phyloP scores from a whole-genome alignment of 2,113 vertebrate genomes.

The Aleadryas rufinucha region DNA sequence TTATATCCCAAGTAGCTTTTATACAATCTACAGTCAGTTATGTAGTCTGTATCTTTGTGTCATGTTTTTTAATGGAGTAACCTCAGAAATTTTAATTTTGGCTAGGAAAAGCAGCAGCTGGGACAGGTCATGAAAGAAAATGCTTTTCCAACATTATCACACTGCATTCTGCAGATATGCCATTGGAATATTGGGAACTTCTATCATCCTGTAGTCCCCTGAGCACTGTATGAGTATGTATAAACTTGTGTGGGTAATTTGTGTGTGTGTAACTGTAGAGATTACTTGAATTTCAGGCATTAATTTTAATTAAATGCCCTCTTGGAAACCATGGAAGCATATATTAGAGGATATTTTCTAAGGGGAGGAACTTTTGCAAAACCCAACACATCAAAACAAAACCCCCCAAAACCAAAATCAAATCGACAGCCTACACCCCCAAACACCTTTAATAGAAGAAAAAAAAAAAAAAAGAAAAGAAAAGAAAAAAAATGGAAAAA shows the following conservation, averaged over 20 bases:
- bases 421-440: background rate
- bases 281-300: background rate
- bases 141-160: background rate
- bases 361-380: background rate
- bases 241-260: background rate
- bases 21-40: background rate
- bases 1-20: background rate
- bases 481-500: background rate
- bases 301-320: background rate
- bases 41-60: background rate
- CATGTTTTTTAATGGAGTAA: background rate
- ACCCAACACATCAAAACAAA: background rate
- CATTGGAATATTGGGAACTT: background rate
- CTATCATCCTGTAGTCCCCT: background rate
- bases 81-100: background rate
- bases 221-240: background rate
- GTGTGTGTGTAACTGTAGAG: background rate
- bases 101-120: background rate
- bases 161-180: background rate
- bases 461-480: background rate
- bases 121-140: background rate
- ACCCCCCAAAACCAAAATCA: fast-evolving
- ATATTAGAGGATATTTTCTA: background rate
- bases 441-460: background rate
- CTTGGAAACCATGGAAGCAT: background rate